Evolutionary conservation across 2,113 vertebrate species (phyloP), one percentile per base, ranked within the genome.

Genomic region (Vidua chalybeata): DNA sequence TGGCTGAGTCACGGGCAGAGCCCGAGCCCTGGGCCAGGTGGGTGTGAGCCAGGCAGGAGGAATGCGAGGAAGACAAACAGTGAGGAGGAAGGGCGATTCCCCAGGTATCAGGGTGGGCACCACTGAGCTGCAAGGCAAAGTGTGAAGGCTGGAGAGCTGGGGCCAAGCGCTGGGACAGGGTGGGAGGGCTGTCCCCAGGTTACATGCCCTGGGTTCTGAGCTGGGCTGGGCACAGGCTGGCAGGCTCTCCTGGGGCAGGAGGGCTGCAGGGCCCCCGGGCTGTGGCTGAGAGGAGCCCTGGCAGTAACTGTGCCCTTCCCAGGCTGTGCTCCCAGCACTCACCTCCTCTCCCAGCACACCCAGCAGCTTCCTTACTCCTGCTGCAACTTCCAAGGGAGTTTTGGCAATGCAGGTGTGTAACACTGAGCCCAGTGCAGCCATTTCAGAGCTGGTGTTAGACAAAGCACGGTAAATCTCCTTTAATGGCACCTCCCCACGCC

Each of bases 81-180:
- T 0, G 83, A 62, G 84, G 23, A 74, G 92, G 88, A 71, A 84
- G 90, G 86, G 83, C 6, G 3, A 43, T 35, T 64, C 37, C 90
- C 22, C 79, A 55, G 90, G 81, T 82, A 19, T n/a, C 14, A 6
- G 63, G 87, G 75, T 77, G 90, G 89, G 92, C 91, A 67, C 27
- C 0, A 3, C 64, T 1, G 15, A 35, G 69, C 78, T 41, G 82
- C 35, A 7, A 33, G 71, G 72, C 63, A 19, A 21, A 37, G 51
- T 3, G 20, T 18, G 56, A 22, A 17, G n/a, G 45, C 39, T 48
- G 48, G 22, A 64, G 63, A 33, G 37, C 63, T 5, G 41, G 39
- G 55, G 46, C 17, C 0, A 2, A 16, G 39, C 27, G 1, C 0
- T 1, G 9, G 69, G 54, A 21, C 0, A 15, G 33, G 16, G 5